Evolutionary conservation across 2,113 vertebrate species (phyloP).

Genomic region (Eurypyga helias): DNA sequence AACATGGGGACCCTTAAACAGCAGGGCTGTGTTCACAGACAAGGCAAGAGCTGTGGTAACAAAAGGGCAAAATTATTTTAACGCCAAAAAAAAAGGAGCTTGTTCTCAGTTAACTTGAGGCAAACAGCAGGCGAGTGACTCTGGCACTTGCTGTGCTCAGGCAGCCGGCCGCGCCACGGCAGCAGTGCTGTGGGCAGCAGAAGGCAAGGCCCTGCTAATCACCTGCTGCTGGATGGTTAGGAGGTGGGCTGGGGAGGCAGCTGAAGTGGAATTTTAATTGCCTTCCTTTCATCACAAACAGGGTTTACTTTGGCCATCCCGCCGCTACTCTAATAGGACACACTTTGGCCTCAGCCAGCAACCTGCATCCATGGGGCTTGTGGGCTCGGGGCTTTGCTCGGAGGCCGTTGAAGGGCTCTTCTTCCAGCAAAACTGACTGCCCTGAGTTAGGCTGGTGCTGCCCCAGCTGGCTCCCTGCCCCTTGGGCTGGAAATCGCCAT

Average conservation of each 20-base stretch:
- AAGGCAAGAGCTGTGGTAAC: background rate
- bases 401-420: background rate
- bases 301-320: conserved; percentile 8
- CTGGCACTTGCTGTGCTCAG: rapidly evolving
- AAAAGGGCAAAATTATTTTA: background rate
- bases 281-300: conserved; percentile 54
- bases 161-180: rapidly evolving
- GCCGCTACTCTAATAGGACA: conserved; percentile 42
- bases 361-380: background rate
- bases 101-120: background rate
- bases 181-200: background rate
- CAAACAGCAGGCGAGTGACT: rapidly evolving
- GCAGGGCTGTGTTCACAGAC: background rate
- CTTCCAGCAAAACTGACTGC: background rate
- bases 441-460: background rate
- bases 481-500: background rate
- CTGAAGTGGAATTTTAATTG: conserved; percentile 68
- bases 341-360: background rate
- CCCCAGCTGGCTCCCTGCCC: background rate
- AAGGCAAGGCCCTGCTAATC: conserved; percentile 3
- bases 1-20: background rate
- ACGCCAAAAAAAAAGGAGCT: background rate
- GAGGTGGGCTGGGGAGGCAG: conserved; percentile 39
- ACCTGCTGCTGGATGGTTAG: conserved; percentile 54
- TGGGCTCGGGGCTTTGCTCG: rapidly evolving